Conservation (phyloP, 2,797 vertebrate species). For the Tadarida brasiliensis region DNA sequence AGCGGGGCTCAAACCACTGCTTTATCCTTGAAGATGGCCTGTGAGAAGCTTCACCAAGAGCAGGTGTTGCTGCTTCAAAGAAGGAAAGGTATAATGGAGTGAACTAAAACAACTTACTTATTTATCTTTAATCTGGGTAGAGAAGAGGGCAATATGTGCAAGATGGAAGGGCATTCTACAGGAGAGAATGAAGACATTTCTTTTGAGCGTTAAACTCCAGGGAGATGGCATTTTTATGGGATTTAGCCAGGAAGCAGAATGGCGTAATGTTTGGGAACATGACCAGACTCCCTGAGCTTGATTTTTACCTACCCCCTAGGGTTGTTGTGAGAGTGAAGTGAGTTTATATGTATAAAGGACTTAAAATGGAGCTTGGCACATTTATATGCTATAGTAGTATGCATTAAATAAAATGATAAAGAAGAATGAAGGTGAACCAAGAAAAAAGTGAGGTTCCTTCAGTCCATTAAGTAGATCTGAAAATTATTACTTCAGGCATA, state of each 20-base stretch:
- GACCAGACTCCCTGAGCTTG: constrained; percentile 26
- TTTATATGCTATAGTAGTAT: background rate
- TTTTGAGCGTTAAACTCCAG: constrained; percentile 20
- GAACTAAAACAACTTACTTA: constrained; percentile 17
- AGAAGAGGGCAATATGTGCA: background rate
- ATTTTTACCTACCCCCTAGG: background rate
- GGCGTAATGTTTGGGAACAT: background rate
- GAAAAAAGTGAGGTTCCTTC: background rate
- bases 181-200: background rate
- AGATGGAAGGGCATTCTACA: background rate
- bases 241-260: constrained; percentile 8
- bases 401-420: background rate
- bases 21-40: background rate
- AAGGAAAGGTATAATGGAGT: background rate
- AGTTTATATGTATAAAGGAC: constrained; percentile 21
- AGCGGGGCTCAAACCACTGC: background rate
- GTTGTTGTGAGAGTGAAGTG: constrained; percentile 16
- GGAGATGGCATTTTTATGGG: constrained; percentile 47
- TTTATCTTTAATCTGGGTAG: constrained; percentile 36
- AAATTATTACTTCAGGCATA: constrained; percentile 20
- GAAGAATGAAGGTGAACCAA: constrained; percentile 29
- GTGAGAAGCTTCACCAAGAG: background rate
- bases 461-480: background rate
- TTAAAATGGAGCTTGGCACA: constrained; percentile 14
- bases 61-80: background rate